Base-by-base conservation (phyloP, 2,113 vertebrate genomes). In the Isurus oxyrinchus region DNA sequence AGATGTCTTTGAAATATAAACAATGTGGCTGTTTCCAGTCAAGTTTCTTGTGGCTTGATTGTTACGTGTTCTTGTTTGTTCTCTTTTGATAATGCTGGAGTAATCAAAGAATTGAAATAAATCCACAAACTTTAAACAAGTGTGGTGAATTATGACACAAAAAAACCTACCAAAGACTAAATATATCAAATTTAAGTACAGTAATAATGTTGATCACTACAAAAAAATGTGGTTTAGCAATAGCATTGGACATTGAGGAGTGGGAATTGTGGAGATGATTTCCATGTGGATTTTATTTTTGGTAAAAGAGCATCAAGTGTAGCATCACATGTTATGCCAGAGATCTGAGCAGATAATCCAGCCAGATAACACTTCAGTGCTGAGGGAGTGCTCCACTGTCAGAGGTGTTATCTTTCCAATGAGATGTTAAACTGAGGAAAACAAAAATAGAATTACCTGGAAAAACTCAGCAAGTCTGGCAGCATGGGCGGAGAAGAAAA, bases 1-100 rank as follows among this genome's bases (percentile, higher is more conserved):
- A 88, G 44, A 94, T 66, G 40, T 21, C 55, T n/a, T 59, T 94
- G 91, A 94, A 61, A 94, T 91, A n/a, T 66, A 94, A 94, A 66
- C 61, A 94, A 94, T 66, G 61, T 61, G 53, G 35, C n/a, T 0
- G 21, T 61, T 66, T 67, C 44, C 66, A 95, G n/a, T 69, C 66
- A 69, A 95, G 23, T 49, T 95, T 69, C 93, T 95, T 49, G 63
- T 95, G 93, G 21, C 40, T 69, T 25, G 40, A 49, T 67, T 94
- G 21, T 66, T 44, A 90, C 53, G n/a, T n/a, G n/a, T 67, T 67
- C 63, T 95, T 94, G 59, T 67, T 94, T 94, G 59, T 23, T 49
- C 63, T n/a, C 13, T 8, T 10, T 88, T 90, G 87, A 31, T 90
- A 57, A 44, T 35, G 87, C 87, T 66, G 44, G 61, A 94, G 57